Evolutionary conservation across 2,113 vertebrate genomes (phyloP), one percentile per base, ranked within the genome.

Genomic region (Zeus faber): DNA sequence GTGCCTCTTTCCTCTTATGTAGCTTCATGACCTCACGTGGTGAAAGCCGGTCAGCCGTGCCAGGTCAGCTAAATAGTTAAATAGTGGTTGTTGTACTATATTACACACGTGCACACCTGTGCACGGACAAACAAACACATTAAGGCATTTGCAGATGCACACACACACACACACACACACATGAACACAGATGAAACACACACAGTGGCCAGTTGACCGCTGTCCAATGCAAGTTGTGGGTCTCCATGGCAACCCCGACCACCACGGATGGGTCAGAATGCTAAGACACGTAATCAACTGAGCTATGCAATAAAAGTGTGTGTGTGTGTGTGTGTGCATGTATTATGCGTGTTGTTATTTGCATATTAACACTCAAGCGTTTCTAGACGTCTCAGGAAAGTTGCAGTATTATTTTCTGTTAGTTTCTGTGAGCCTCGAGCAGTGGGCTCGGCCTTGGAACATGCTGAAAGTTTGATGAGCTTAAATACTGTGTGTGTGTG

Each of bases 391-490:
- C 55, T 65, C 59, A 55, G 50, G 59, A 65, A 49, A 54, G 60
- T 27, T 31, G 35, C 26, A 21, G 54, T 47, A 16, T 73, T 62
- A 16, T 46, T 63, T 54, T 41, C 50, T 51, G 56, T 33, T 45
- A 56, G 51, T 66, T 64, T 59, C 55, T n/a, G 56, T 63, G 59
- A 53, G 48, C 14, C 1, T 31, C 44, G 13, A 51, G 48, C 58
- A 40, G 33, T 56, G 52, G 11, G 40, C 17, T 46, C 67, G 77
- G 75, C 80, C 72, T 56, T 72, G 60, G 20, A 75, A 56, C 70
- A 52, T 52, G 44, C 67, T 89, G 23, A 88, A 84, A 86, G 40
- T 85, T 84, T 80, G 73, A 89, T 88, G 85, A 85, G 72, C 20
- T 11, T 86, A 87, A 87, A 85, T 88, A 73, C 67, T 51, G 52